phyloP scores from a whole-genome alignment of 1,140 invertebrate genomes.

The Temnothorax nylanderi region DNA sequence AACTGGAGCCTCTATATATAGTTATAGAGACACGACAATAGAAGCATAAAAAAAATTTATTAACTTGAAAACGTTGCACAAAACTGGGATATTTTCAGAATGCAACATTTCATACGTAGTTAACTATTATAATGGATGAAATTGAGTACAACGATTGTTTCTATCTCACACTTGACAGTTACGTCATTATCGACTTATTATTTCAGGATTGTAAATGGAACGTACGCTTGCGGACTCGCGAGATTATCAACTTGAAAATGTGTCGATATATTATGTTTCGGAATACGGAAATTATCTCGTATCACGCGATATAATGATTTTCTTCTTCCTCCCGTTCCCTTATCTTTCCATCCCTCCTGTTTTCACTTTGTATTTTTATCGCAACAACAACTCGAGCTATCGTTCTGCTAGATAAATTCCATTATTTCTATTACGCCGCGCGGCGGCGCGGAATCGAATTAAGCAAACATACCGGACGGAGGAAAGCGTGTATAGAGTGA shows the following conservation, averaged over 20 bases:
- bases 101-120: background rate
- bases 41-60: no score
- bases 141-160: background rate
- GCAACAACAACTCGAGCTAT: slow-evolving; percentile 18
- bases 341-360: background rate
- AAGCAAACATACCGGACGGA: slow-evolving; percentile 13
- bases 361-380: slow-evolving; percentile 3
- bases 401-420: slow-evolving; percentile 22
- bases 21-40: no score
- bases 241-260: slow-evolving; percentile 13
- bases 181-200: background rate
- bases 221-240: background rate
- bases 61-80: background rate
- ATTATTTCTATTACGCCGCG: slow-evolving; percentile 48
- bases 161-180: background rate
- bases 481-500: background rate
- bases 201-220: background rate
- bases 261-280: background rate
- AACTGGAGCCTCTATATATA: no score
- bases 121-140: background rate
- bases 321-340: background rate
- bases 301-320: background rate
- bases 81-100: background rate
- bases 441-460: slow-evolving; percentile 40
- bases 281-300: background rate